These are phyloP conservation scores for Artibeus lituratus DNA, from an alignment of 2,797 vertebrate species.

Conservation along the genomic window DNA sequence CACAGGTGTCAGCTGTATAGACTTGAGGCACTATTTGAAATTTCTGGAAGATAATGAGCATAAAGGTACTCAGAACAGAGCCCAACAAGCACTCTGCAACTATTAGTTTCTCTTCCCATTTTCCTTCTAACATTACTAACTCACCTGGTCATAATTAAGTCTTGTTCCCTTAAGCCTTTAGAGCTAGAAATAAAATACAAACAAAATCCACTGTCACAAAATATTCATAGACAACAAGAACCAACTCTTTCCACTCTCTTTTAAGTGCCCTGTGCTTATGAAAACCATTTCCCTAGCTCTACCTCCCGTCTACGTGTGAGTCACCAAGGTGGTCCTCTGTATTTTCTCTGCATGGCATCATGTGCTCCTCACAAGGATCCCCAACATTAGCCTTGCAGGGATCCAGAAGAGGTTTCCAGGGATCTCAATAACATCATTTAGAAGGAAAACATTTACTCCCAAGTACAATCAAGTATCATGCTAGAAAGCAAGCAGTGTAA, in stretches of 20 bases:
- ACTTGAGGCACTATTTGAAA: neutral
- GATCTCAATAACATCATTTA: neutral
- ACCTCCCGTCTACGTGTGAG: neutral
- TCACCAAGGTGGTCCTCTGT: neutral
- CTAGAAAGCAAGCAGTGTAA: neutral
- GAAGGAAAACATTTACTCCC: neutral
- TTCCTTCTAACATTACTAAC: neutral
- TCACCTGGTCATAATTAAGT: constrained; percentile 7
- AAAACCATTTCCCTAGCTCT: neutral
- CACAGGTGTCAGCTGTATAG: neutral
- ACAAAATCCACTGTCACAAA: neutral
- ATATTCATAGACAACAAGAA: neutral
- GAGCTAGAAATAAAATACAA: neutral
- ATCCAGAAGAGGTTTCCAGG: neutral
- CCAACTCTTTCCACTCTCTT: neutral
- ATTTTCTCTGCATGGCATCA: neutral
- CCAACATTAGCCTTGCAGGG: neutral
- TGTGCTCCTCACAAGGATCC: neutral
- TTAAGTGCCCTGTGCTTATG: neutral
- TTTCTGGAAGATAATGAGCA: neutral
- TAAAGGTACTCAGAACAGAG: neutral
- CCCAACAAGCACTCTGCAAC: neutral
- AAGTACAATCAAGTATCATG: neutral
- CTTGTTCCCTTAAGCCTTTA: neutral
- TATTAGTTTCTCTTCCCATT: neutral